These are phyloP conservation scores for Epiblema foenella DNA, from an alignment of 2,888 invertebrate species.

Conservation along the genomic window DNA sequence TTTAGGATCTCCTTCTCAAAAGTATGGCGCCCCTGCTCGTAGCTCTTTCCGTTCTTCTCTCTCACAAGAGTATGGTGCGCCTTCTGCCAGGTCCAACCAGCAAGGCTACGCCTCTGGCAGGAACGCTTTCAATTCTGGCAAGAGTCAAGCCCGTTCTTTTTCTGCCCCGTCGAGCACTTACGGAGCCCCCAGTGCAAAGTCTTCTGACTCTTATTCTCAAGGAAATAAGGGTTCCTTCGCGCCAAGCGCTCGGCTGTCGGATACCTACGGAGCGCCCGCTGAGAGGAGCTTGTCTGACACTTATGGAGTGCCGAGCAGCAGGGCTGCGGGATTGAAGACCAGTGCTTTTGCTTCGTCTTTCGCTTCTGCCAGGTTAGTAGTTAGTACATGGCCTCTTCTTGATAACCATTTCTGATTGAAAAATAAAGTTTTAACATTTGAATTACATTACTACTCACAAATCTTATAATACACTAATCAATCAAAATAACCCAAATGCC, in stretches of 20 bases:
- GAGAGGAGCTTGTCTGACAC: constrained; percentile 62
- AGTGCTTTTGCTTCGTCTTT: constrained; percentile 66
- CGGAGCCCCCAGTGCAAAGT: constrained; percentile 56
- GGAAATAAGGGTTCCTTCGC: constrained; percentile 58
- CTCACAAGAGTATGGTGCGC: constrained; percentile 64
- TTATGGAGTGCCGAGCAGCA: constrained; percentile 76
- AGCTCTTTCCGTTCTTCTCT: constrained; percentile 50
- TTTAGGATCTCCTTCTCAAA: constrained; percentile 54
- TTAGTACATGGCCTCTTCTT: constrained; percentile 43
- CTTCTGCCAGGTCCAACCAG: constrained; percentile 53
- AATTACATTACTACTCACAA: too few species aligned
- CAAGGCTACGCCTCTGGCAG: constrained; percentile 64
- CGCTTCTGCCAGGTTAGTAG: constrained; percentile 63
- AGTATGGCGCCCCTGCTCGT: constrained; percentile 58
- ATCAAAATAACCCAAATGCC: too few species aligned
- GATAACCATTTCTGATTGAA: too few species aligned
- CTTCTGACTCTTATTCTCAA: constrained; percentile 56
- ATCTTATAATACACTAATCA: too few species aligned
- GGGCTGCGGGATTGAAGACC: constrained; percentile 64
- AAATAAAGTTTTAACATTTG: too few species aligned
- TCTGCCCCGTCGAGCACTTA: constrained; percentile 54
- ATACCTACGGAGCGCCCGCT: constrained; percentile 57
- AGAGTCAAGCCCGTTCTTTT: constrained; percentile 57
- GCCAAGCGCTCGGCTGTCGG: constrained; percentile 57
- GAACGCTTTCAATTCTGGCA: constrained; percentile 53